Evolutionary conservation across 2,113 vertebrate species (phyloP).

Genomic region (Marmota flaviventris): DNA sequence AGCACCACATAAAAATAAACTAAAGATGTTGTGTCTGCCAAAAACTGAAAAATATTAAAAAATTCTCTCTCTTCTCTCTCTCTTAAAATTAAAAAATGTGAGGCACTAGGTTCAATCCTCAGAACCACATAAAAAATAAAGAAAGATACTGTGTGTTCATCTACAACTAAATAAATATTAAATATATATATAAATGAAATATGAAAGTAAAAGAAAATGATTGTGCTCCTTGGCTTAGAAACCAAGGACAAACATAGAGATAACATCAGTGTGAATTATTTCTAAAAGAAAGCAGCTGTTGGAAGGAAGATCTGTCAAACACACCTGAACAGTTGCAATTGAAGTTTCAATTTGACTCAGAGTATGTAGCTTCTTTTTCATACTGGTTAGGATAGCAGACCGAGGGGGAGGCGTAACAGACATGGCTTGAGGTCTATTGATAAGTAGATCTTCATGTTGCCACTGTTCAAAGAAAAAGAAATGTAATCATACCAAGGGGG

Average conservation of each 20-base stretch:
- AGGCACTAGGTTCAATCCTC: too few species aligned
- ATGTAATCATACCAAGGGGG: neutral
- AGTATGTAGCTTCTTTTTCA: slow-evolving; percentile 99
- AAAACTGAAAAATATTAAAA: too few species aligned
- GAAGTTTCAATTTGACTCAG: slow-evolving; percentile 97
- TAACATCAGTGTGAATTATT: neutral
- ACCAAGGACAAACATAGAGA: neutral
- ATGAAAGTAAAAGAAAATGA: neutral
- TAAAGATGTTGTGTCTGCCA: too few species aligned
- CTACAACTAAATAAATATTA: too few species aligned
- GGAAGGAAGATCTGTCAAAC: neutral
- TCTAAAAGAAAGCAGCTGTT: neutral
- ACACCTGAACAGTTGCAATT: slow-evolving; percentile 94
- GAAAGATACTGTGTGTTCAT: too few species aligned
- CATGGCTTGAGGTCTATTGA: slow-evolving; percentile 93
- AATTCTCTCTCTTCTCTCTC: too few species aligned
- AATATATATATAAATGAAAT: neutral
- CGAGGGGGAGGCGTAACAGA: slow-evolving; percentile 95
- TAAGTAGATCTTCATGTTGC: slow-evolving; percentile 98
- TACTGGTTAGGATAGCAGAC: slow-evolving; percentile 95
- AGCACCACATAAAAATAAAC: too few species aligned
- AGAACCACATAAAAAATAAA: too few species aligned
- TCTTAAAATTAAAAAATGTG: too few species aligned
- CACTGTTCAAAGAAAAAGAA: slow-evolving; percentile 89
- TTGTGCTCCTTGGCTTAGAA: neutral